A percentile compares a stretch with the other conserved stretches of the same genome.
These are phyloP conservation scores for Craniophora ligustri DNA, from an alignment of 2,888 invertebrate species.

Conservation along the genomic window DNA sequence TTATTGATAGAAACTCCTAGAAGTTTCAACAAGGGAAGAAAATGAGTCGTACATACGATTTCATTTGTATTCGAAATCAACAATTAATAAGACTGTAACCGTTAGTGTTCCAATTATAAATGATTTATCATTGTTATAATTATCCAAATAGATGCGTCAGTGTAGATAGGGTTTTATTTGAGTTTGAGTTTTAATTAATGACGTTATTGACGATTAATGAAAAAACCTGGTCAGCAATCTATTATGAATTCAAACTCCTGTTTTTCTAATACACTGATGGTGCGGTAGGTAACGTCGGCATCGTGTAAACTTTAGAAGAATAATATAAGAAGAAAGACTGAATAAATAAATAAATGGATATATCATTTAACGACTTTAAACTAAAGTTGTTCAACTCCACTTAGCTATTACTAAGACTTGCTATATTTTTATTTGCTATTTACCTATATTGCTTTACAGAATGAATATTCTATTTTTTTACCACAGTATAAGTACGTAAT, in stretches of 20 bases:
- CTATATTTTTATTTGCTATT: too few species aligned
- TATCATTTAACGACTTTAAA: too few species aligned
- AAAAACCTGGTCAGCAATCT: constrained; percentile 26
- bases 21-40: too few species aligned
- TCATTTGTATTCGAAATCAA: constrained; percentile 13
- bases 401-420: too few species aligned
- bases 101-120: background rate
- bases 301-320: too few species aligned
- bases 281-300: background rate
- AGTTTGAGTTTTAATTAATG: constrained; percentile 1
- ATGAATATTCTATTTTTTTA: background rate
- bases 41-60: constrained; percentile 17
- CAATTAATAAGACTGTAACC: constrained; percentile 10
- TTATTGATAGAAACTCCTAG: too few species aligned
- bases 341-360: too few species aligned
- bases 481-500: too few species aligned
- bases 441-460: too few species aligned
- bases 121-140: constrained; percentile 7
- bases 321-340: too few species aligned
- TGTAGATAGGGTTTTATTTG: constrained; percentile 2
- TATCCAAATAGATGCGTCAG: constrained; percentile 2
- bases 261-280: too few species aligned
- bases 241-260: constrained; percentile 3
- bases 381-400: too few species aligned
- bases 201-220: constrained; percentile 8